Base-by-base conservation (phyloP, 1,140 invertebrate genomes). In the Yoshiicerus persimilis region DNA sequence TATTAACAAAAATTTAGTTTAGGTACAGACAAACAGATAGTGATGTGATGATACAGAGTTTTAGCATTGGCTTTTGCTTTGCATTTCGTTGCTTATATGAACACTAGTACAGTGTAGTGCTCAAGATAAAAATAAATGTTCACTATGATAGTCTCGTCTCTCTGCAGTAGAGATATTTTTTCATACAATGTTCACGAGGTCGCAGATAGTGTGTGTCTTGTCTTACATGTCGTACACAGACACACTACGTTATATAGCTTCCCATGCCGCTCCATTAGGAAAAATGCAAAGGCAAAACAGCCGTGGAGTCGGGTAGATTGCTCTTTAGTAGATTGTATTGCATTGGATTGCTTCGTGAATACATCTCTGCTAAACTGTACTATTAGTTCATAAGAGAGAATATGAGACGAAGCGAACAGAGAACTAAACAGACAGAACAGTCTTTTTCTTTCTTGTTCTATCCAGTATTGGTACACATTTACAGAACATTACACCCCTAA, bases 61-160 rank as follows among this genome's bases (percentile, higher is more conserved):
- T 77, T 77, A 77, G 30, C 20, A 20, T 16, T 30, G 25, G 32
- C 34, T 34, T 77, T 34, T 36, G 13, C 70, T 77, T 36, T n/a
- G 34, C 16, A 1, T 80, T 34, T 80, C 30, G 30, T 80, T n/a
- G 13, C 20, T 32, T 80, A 32, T 80, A 34, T 80, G 34, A n/a
- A 56, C 3, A 20, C 11, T 1, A 56, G 47, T 80, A 32, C 38
- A 38, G 34, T 80, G 13, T 75, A 75, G 70, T 80, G 75, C 75
- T 80, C 75, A 80, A 80, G 75, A 80, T 80, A 80, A 80, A 80
- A 80, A 80, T 80, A 80, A 80, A 80, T 80, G 75, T 80, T 80
- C 75, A 80, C 75, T 80, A 80, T 80, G 34, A 80, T 80, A 34
- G 75, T n/a, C 32, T 80, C 34, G 32, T 36, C 75, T 80, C 32